Base-by-base conservation (phyloP, 2,113 vertebrate species). In the Carassius gibelio region DNA sequence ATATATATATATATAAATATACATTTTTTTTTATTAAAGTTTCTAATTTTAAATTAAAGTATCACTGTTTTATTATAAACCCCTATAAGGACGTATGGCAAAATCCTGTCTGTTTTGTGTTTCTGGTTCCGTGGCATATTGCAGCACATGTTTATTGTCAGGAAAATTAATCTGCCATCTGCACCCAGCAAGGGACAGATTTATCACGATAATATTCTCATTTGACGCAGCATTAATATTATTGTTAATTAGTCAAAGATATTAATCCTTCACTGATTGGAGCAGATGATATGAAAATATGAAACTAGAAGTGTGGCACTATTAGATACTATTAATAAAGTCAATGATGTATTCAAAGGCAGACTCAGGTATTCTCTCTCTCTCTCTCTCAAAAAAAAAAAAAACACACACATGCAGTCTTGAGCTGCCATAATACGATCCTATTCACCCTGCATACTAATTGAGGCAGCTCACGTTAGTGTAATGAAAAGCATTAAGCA, bases 211-310 rank as follows among this genome's bases (percentile, higher is more conserved):
- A 66, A 82, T 84, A 77, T 88, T 90, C 91, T 87, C 89, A 88
- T 83, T 76, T 89, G 90, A 90, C 91, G 90, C 75, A 85, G 83
- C 75, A 91, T 91, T 91, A 92, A 91, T 91, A 85, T 82, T 50
- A 77, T n/a, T 14, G 14, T 87, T 62, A 81, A 75, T 83, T 36
- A 61, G 78, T 48, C 69, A 59, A 81, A 66, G 1, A 81, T 85
- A 89, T 89, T 88, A 84, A 89, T 90, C 84, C 85, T 69, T n/a
- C 8, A 3, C 45, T 55, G 34, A 77, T 79, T 75, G 59, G 15
- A 75, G 69, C 30, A 23, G 38, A 66, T 50, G 38, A 66, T 68
- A 66, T 52, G n/a, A 2, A 68, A 45, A 68, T 50, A n/a, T 61
- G 13, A 38, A 61, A 79, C 30, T 34, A 77, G 26, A 59, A n/a